A percentile compares a stretch with the other conserved stretches of the same genome.
Conservation (phyloP, 2,113 vertebrate species). For the Heterocephalus glaber region DNA sequence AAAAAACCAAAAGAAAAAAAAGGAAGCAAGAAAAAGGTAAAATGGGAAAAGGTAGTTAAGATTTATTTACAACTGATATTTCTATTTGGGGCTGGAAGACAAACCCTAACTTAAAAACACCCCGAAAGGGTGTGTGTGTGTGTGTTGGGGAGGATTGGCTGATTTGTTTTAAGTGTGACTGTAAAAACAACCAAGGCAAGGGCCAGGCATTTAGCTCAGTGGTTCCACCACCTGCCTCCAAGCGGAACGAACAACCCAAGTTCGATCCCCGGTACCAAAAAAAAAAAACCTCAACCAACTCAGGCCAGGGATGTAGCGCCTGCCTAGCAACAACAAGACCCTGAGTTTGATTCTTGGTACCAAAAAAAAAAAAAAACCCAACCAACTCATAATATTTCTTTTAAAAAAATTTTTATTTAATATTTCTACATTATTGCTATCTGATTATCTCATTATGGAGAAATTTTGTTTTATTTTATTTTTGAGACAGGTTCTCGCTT, state of each 20-base stretch:
- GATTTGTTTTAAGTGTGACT: not conserved
- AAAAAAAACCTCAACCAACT: too few relatives aligned
- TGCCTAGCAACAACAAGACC: too few relatives aligned
- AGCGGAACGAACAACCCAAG: too few relatives aligned
- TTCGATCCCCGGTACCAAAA: too few relatives aligned
- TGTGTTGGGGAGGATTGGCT: not conserved
- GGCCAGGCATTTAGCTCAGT: too few relatives aligned
- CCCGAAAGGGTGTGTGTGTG: not conserved
- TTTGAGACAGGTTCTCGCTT: not conserved
- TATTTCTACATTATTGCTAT: not conserved
- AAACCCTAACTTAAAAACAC: not conserved
- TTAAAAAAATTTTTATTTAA: too few relatives aligned
- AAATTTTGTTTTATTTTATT: not conserved
- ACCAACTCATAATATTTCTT: not conserved
- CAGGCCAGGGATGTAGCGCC: too few relatives aligned
- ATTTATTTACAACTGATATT: slow-evolving; percentile 54
- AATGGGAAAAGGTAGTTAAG: slow-evolving; percentile 21
- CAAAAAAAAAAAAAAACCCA: too few relatives aligned
- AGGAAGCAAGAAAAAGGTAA: slow-evolving; percentile 49
- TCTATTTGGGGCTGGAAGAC: not conserved
- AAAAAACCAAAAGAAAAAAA: too few relatives aligned
- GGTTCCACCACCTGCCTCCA: too few relatives aligned
- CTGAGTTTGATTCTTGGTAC: too few relatives aligned
- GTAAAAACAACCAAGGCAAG: not conserved
- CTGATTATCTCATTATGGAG: not conserved